Percentiles rank a stretch among this genome's conserved stretches.
phyloP scores from a whole-genome alignment of 1,140 invertebrate genomes.

The Drosophila busckii region DNA sequence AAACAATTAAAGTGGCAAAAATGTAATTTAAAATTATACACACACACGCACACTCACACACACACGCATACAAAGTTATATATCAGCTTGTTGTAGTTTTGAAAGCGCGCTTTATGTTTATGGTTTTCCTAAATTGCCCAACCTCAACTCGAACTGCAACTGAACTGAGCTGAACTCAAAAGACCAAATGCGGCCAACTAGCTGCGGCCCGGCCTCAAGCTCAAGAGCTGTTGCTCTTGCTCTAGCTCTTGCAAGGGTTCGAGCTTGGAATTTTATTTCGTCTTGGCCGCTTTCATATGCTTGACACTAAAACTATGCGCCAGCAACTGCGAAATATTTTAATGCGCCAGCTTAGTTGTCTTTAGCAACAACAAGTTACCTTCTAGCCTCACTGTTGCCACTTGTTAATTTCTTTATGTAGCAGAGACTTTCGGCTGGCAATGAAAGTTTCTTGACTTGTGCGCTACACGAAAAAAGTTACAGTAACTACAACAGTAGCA shows the following conservation, averaged over 20 bases:
- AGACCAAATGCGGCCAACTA: conserved; percentile 56
- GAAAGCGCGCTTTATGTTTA: conserved; percentile 73
- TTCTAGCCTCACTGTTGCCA: conserved; percentile 29
- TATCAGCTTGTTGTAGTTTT: conserved; percentile 39
- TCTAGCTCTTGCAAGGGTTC: too few species aligned
- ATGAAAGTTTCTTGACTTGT: conserved; percentile 64
- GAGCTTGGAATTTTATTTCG: conserved; percentile 30
- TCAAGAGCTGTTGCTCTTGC: too few species aligned
- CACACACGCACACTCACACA: conserved; percentile 2
- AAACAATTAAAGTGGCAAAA: conserved; percentile 69
- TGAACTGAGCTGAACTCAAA: conserved; percentile 36
- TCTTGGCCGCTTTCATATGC: conserved; percentile 32
- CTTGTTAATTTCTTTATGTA: conserved; percentile 69
- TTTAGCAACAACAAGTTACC: conserved; percentile 37
- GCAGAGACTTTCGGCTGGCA: conserved; percentile 62
- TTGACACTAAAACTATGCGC: conserved; percentile 38
- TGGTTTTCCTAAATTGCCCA: conserved; percentile 62
- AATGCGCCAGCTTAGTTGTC: conserved; percentile 3
- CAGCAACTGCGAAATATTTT: conserved; percentile 27
- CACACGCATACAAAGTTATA: conserved; percentile 1
- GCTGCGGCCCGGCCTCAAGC: too few species aligned
- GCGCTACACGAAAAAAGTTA: conserved; percentile 37
- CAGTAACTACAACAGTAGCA: conserved; percentile 38
- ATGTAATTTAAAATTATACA: conserved; percentile 55
- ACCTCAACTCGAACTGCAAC: conserved; percentile 28